Evolutionary conservation across 2,888 invertebrate genomes (phyloP), one percentile per base, ranked within the genome.

Genomic region (Athalia circularis): DNA sequence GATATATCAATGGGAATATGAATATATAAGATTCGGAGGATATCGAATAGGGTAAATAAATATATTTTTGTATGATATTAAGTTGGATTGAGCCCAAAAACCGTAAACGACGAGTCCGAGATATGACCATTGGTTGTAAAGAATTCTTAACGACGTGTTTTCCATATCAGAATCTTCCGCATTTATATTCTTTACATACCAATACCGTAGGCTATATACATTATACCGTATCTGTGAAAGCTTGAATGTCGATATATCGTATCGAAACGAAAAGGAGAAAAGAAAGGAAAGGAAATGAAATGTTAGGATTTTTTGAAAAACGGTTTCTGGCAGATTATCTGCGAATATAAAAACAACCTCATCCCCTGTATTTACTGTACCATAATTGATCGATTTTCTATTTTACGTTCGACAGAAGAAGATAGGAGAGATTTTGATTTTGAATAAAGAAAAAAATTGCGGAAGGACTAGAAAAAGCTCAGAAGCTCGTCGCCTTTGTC

Each of bases 261-360:
- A 54, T 67, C 29, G 52, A 52, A 67, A 2, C 7, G 13, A 48
- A 8, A 7, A n/a, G 13, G n/a, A 54, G 61, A 13, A 61, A 61
- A n/a, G n/a, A 7, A 11, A 54, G 29, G 9, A 54, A 54, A 43
- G 11, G 8, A 9, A 6, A 43, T n/a, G 8, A 9, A 6, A 43
- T n/a, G 3, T 8, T 64, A 47, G 6, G 48, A 52, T 15, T 68
- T 52, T 54, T 1, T 68, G n/a, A 54, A 54, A 54, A 54, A 50
- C 54, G 52, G 43, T 54, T 52, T 68, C 54, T 52, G 52, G 11
- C 29, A 43, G 68, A 68, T 68, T 68, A 68, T 68, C 43, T 29
- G 54, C 9, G 52, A n/a, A 11, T 54, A 5, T 54, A 43, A 54
- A 68, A 52, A 29, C 11, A 50, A 52, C 48, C 43, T 43, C 52